Evolutionary conservation across 2,888 invertebrate species (phyloP).

Genomic region (Drosophila austrosaltans): DNA sequence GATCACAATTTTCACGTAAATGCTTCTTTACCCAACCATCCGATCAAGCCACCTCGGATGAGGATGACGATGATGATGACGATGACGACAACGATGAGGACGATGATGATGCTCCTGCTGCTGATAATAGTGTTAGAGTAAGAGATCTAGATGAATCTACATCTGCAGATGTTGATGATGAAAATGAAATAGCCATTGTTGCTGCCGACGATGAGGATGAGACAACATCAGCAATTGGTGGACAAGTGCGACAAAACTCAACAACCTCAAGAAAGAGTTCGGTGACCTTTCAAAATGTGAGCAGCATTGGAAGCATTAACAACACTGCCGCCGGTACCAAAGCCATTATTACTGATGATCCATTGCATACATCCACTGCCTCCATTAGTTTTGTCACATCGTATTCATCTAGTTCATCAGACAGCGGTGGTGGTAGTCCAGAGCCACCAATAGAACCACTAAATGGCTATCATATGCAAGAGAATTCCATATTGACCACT

Average conservation of each 20-base stretch:
- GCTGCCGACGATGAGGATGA: slow-evolving; percentile 36
- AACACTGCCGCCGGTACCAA: slow-evolving; percentile 15
- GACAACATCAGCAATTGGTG: slow-evolving; percentile 68
- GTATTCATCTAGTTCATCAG: slow-evolving; percentile 50
- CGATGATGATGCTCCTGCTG: slow-evolving; percentile 22
- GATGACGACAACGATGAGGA: slow-evolving; percentile 34
- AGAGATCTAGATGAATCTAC: slow-evolving; percentile 29
- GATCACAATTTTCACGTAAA: slow-evolving; percentile 82
- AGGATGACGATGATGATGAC: slow-evolving; percentile 30
- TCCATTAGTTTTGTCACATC: slow-evolving; percentile 78
- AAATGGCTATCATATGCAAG: slow-evolving; percentile 46
- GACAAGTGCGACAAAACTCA: slow-evolving; percentile 56
- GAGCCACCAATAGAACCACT: slow-evolving; percentile 10
- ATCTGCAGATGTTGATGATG: neutral
- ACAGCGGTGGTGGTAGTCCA: slow-evolving; percentile 35
- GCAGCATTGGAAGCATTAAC: neutral
- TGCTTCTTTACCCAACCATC: slow-evolving; percentile 81
- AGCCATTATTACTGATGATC: slow-evolving; percentile 24
- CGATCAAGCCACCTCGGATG: slow-evolving; percentile 45
- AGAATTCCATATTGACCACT: slow-evolving; percentile 74
- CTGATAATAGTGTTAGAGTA: slow-evolving; percentile 27
- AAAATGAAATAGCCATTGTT: neutral
- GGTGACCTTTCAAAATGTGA: slow-evolving; percentile 79
- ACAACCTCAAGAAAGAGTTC: slow-evolving; percentile 82
- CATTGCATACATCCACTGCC: slow-evolving; percentile 52